A percentile compares a stretch with the other conserved stretches of the same genome.
phyloP scores from a whole-genome alignment of 2,888 invertebrate genomes.

The Eristalinus aeneus region DNA sequence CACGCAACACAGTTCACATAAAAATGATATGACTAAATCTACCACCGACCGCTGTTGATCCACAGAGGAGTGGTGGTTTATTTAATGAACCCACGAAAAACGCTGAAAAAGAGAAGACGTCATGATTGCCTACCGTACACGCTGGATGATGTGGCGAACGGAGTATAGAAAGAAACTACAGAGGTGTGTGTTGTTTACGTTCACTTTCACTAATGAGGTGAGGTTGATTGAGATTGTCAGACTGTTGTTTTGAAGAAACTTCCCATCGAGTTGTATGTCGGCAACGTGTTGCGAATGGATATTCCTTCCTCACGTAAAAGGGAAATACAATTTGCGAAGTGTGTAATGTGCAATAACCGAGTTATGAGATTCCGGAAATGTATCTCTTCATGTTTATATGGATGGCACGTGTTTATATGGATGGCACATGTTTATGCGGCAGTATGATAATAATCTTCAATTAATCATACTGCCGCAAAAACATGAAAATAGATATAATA shows the following conservation, averaged over 20 bases:
- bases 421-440: no score
- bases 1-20: conserved; percentile 4
- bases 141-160: conserved; percentile 33
- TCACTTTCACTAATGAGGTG: conserved; percentile 29
- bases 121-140: not conserved
- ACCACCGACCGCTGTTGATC: not conserved
- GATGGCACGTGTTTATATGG: not conserved
- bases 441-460: no score
- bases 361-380: not conserved
- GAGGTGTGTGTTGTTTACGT: not conserved
- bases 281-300: not conserved
- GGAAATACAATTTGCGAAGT: not conserved
- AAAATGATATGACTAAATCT: not conserved
- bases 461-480: no score
- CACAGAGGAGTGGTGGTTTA: not conserved
- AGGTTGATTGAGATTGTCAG: not conserved
- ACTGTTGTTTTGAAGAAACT: not conserved
- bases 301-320: not conserved
- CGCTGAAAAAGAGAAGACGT: not conserved
- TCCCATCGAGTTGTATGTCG: not conserved
- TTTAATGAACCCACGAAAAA: not conserved
- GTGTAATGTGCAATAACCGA: not conserved
- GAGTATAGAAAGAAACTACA: not conserved
- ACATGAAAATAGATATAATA: no score
- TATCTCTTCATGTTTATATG: not conserved